phyloP scores from a whole-genome alignment of 2,113 vertebrate genomes.

The Opisthocomus hoazin region DNA sequence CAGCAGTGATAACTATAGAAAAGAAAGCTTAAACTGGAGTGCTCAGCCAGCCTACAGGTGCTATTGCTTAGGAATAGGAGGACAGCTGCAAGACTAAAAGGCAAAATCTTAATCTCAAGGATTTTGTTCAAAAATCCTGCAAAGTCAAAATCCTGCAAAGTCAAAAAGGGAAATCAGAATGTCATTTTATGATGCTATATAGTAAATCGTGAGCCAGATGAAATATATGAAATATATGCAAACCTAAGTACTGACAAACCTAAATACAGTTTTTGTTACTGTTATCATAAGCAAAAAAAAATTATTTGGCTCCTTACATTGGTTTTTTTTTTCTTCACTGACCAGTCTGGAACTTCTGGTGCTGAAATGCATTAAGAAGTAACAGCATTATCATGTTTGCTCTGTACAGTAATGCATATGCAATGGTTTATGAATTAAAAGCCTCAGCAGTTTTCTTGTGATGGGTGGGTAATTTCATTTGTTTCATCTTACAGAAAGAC shows the following conservation, averaged over 20 bases:
- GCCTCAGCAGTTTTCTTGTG: not conserved
- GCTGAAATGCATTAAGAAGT: not conserved
- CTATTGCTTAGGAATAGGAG: not conserved
- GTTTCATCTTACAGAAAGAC: not conserved
- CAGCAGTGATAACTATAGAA: not conserved
- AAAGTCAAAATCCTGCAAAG: not conserved
- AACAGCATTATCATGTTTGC: not conserved
- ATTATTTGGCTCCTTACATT: not conserved
- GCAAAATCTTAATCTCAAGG: not conserved
- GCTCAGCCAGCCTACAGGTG: not conserved
- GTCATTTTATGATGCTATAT: not conserved
- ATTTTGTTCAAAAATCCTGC: not conserved
- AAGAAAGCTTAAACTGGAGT: not conserved
- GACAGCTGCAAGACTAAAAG: not conserved
- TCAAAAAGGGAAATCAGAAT: not conserved
- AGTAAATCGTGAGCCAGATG: not conserved
- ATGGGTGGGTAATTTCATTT: not conserved
- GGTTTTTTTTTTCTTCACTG: not conserved
- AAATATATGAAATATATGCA: not conserved
- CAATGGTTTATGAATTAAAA: not conserved
- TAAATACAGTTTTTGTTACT: not conserved
- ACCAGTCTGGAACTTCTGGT: not conserved
- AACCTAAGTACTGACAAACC: not conserved
- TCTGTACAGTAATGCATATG: not conserved
- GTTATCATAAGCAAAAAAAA: not conserved